Percentiles rank a stretch among this genome's conserved stretches.
These are phyloP conservation scores for Hipparchia sbordonii DNA, from an alignment of 2,888 invertebrate species.

Conservation along the genomic window DNA sequence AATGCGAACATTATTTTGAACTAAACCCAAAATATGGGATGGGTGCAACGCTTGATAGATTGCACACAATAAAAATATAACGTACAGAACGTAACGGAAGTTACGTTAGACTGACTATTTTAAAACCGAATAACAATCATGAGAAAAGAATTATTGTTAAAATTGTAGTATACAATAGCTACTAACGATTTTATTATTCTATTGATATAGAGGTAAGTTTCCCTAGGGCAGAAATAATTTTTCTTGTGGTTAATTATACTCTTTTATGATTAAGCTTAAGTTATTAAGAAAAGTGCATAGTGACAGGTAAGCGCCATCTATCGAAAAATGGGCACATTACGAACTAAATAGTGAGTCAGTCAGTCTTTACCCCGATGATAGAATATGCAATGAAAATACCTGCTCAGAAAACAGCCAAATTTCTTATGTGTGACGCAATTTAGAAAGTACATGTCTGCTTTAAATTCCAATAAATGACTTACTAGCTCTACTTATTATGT, in stretches of 20 bases:
- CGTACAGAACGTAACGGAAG: slow-evolving; percentile 56
- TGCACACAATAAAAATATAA: slow-evolving; percentile 55
- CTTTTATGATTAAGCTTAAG: slow-evolving; percentile 17
- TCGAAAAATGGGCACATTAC: slow-evolving; percentile 34
- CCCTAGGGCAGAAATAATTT: background rate
- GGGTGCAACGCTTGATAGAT: slow-evolving; percentile 71
- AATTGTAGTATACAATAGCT: background rate
- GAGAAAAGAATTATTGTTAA: slow-evolving; percentile 42
- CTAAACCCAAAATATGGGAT: slow-evolving; percentile 69
- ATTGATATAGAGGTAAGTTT: background rate
- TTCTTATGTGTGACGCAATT: slow-evolving; percentile 72
- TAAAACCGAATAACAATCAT: slow-evolving; percentile 50
- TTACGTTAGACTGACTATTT: slow-evolving; percentile 52
- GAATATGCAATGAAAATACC: slow-evolving; percentile 26
- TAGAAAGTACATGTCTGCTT: slow-evolving; percentile 74
- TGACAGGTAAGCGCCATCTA: slow-evolving; percentile 53
- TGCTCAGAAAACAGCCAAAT: slow-evolving; percentile 54
- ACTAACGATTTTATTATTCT: background rate
- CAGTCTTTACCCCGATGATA: background rate
- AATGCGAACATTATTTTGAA: slow-evolving; percentile 52
- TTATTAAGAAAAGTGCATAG: background rate
- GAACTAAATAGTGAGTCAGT: slow-evolving; percentile 23
- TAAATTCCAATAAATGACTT: slow-evolving; percentile 51
- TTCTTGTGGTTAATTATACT: background rate
- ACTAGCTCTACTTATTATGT: background rate